phyloP scores from a whole-genome alignment of 2,797 vertebrate genomes.

The Halcyon smyrnensis region DNA sequence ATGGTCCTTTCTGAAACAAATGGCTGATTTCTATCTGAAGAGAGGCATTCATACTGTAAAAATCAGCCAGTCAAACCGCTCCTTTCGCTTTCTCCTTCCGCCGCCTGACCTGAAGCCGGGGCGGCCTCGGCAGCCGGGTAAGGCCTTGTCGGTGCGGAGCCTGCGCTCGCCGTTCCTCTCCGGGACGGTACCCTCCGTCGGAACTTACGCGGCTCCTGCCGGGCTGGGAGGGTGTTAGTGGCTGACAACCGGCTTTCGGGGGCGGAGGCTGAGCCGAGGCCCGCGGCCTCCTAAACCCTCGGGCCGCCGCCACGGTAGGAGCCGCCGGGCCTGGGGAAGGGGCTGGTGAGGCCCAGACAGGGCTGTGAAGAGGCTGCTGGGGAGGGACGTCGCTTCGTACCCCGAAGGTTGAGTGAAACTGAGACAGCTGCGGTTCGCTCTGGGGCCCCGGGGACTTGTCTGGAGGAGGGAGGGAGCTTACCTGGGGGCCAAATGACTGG shows the following conservation, averaged over 20 bases:
- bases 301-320: too few relatives aligned
- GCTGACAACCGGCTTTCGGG: neutral
- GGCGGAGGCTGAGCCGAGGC: too few relatives aligned
- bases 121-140: neutral
- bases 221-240: neutral
- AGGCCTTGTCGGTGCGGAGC: fast-evolving
- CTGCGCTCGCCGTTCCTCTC: fast-evolving
- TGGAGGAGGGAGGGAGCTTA: too few relatives aligned
- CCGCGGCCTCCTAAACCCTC: neutral
- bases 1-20: neutral
- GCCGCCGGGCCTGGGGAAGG: neutral
- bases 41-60: neutral
- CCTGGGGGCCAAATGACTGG: fast-evolving
- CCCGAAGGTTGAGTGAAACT: fast-evolving
- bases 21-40: neutral
- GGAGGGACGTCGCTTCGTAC: too few relatives aligned
- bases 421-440: neutral
- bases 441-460: neutral
- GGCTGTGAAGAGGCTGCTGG: neutral
- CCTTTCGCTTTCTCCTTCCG: fast-evolving
- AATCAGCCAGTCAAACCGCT: neutral
- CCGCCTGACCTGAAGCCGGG: fast-evolving
- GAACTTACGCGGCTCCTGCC: fast-evolving
- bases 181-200: fast-evolving
- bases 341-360: neutral